Evolutionary conservation across 2,888 invertebrate genomes (phyloP).

Genomic region (Cryptosula pallasiana): DNA sequence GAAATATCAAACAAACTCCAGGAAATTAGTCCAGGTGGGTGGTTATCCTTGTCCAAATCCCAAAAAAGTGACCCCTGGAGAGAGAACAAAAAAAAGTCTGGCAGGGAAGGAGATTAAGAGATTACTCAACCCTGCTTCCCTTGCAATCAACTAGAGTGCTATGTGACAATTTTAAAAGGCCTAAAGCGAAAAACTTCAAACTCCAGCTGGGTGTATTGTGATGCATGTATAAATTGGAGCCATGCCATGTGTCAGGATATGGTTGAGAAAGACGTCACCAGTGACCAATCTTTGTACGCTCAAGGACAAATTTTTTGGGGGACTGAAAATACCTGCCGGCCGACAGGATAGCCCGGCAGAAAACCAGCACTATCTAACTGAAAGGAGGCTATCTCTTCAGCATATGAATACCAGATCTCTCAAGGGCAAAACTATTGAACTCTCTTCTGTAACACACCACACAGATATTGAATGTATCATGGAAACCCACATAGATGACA

Average conservation of each 20-base stretch:
- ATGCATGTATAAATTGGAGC: neutral
- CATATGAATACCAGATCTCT: neutral
- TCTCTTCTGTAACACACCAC: neutral
- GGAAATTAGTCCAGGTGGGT: too few relatives aligned
- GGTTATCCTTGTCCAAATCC: too few relatives aligned
- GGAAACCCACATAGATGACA: neutral
- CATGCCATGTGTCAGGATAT: neutral
- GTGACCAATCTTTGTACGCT: neutral
- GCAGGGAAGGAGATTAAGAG: neutral
- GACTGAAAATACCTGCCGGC: neutral
- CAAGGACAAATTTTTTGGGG: neutral
- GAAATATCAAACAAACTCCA: too few relatives aligned
- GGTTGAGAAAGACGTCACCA: neutral
- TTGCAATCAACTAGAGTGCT: neutral
- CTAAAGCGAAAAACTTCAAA: neutral
- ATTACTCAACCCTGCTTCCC: neutral
- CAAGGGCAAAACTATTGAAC: neutral
- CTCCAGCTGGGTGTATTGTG: neutral
- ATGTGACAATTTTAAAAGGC: neutral
- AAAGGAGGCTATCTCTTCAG: neutral
- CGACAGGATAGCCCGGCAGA: neutral
- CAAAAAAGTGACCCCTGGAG: too few relatives aligned
- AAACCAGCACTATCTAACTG: neutral
- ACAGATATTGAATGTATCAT: neutral
- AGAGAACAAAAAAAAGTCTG: too few relatives aligned